These are phyloP conservation scores for Microdon myrmicae DNA, from an alignment of 2,888 invertebrate species.

Conservation along the genomic window DNA sequence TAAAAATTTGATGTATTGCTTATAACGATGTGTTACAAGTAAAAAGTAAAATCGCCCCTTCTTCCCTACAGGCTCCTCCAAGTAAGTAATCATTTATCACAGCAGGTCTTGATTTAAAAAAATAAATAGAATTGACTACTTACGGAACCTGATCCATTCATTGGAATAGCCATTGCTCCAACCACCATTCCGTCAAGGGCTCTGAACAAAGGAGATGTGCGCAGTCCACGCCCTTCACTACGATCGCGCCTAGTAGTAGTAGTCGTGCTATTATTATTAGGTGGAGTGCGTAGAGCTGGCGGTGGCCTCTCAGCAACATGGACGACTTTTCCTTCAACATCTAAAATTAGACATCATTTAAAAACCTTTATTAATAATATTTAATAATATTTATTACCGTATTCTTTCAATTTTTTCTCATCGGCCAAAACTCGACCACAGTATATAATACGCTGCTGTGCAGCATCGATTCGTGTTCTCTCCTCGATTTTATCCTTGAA, in stretches of 20 bases:
- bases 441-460: conserved; percentile 90
- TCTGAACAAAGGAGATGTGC: conserved; percentile 63
- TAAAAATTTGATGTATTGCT: no score
- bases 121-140: neutral
- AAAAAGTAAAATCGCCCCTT: no score
- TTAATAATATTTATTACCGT: conserved; percentile 72
- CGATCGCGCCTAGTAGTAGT: conserved; percentile 65
- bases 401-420: conserved; percentile 84
- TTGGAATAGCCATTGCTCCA: conserved; percentile 66
- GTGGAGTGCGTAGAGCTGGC: conserved; percentile 69
- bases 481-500: conserved; percentile 84
- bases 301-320: conserved; percentile 92
- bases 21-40: no score
- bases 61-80: no score
- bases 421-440: conserved; percentile 94
- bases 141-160: conserved; percentile 58
- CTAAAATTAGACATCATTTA: conserved; percentile 67
- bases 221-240: conserved; percentile 61
- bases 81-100: no score
- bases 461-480: conserved; percentile 81
- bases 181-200: conserved; percentile 66
- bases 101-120: no score
- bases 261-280: conserved; percentile 54
- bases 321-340: conserved; percentile 90
- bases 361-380: neutral